Percentiles rank a stretch among this genome's conserved stretches.
Conservation (phyloP, 2,113 vertebrate genomes). For the Catagonus wagneri region DNA sequence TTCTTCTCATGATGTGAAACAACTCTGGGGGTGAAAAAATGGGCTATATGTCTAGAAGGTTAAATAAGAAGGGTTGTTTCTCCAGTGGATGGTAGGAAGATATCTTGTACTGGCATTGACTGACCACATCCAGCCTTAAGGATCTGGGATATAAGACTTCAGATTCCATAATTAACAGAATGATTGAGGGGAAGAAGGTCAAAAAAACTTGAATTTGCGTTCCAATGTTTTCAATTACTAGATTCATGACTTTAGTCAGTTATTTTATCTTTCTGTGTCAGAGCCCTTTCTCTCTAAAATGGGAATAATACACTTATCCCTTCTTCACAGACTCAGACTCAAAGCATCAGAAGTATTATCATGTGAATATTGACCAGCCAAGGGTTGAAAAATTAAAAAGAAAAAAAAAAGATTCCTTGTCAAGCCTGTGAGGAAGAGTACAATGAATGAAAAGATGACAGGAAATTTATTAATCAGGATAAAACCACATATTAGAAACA, state of each 20-base stretch:
- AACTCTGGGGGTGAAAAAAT: not conserved
- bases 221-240: not conserved
- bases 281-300: not conserved
- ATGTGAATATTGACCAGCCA: not conserved
- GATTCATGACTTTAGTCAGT: not conserved
- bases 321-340: not conserved
- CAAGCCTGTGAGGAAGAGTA: fast-evolving
- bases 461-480: not conserved
- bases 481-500: not conserved
- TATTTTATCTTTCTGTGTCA: not conserved
- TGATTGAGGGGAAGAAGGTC: not conserved
- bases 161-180: not conserved
- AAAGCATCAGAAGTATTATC: not conserved
- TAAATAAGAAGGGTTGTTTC: not conserved
- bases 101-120: not conserved
- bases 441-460: not conserved
- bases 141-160: not conserved
- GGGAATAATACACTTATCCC: not conserved
- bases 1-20: not conserved
- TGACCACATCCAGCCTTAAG: not conserved
- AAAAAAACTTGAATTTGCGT: not conserved
- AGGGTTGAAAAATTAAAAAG: not conserved
- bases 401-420: not conserved
- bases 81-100: not conserved
- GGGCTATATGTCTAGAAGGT: not conserved